A percentile compares a stretch with the other conserved stretches of the same genome.
Evolutionary conservation across 2,113 vertebrate species (phyloP).

Genomic region (Megaleporinus macrocephalus): DNA sequence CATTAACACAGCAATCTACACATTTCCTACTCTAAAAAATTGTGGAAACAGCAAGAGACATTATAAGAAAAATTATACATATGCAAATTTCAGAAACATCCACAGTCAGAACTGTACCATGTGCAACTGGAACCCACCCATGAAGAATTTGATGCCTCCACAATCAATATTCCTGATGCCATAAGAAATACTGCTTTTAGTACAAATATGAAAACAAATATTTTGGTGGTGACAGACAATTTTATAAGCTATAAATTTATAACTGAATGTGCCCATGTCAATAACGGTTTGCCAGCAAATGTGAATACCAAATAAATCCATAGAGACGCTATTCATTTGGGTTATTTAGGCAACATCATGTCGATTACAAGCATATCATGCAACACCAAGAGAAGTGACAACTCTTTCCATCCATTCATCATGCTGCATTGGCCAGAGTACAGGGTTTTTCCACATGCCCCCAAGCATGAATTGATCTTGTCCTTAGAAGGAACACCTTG

Average conservation of each 20-base stretch:
- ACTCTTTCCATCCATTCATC: slow-evolving; percentile 19
- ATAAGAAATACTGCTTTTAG: neutral
- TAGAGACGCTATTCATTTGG: neutral
- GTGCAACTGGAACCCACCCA: neutral
- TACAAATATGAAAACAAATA: neutral
- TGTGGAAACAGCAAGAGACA: too few species aligned
- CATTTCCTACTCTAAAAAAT: neutral
- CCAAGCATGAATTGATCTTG: slow-evolving; percentile 7
- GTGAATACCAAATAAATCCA: neutral
- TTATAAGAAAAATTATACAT: too few species aligned
- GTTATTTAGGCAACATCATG: slow-evolving; percentile 12
- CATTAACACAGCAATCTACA: neutral
- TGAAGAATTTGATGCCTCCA: neutral
- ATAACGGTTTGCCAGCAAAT: slow-evolving; percentile 11
- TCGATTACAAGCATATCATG: neutral
- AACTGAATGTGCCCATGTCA: neutral
- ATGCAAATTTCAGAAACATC: too few species aligned
- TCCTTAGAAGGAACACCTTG: slow-evolving; percentile 19
- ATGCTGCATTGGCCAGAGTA: neutral
- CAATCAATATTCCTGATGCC: neutral
- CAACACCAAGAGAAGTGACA: neutral
- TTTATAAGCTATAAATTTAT: neutral
- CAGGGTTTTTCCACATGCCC: slow-evolving; percentile 37
- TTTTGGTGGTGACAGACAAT: neutral
- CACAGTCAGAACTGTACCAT: too few species aligned